Evolutionary conservation across 2,797 vertebrate species (phyloP).

Genomic region (Dicrostonyx torquatus): DNA sequence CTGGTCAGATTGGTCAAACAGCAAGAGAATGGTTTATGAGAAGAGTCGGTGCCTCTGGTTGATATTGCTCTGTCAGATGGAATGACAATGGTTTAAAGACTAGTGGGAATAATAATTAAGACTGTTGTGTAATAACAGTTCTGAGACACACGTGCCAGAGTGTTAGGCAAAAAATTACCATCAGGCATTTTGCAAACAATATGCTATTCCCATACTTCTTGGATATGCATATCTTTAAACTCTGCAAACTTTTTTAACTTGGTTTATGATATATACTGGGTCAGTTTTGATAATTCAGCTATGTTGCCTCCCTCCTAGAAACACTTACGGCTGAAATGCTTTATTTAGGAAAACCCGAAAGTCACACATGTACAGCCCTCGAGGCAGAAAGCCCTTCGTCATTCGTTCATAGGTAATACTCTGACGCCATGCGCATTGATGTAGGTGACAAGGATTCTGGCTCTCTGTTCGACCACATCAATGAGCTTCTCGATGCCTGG

Average conservation of each 20-base stretch:
- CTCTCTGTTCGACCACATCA: constrained; percentile 94
- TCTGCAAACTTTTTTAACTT: not conserved
- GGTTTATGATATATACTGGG: not conserved
- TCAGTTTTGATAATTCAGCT: not conserved
- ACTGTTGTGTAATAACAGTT: not conserved
- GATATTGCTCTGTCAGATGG: not conserved
- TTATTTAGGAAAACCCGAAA: constrained; percentile 25
- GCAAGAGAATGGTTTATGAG: not conserved
- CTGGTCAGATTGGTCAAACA: not conserved
- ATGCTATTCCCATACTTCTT: constrained; percentile 5
- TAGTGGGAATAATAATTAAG: not conserved
- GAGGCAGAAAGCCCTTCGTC: constrained; percentile 57
- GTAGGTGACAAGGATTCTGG: constrained; percentile 94
- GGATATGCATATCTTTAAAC: not conserved
- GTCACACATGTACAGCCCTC: too few relatives aligned
- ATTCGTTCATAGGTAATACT: constrained; percentile 91
- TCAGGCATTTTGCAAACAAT: not conserved
- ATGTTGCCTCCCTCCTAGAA: not conserved
- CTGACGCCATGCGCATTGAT: constrained; percentile 94
- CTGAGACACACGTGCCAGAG: not conserved
- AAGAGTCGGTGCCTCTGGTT: not conserved
- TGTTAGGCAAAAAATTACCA: not conserved
- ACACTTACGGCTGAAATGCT: not conserved
- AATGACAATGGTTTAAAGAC: not conserved
- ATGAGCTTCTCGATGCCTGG: constrained; percentile 97